Evolutionary conservation across 1,140 invertebrate genomes (phyloP), one percentile per base, ranked within the genome.

Genomic region (Pogonomyrmex barbatus): DNA sequence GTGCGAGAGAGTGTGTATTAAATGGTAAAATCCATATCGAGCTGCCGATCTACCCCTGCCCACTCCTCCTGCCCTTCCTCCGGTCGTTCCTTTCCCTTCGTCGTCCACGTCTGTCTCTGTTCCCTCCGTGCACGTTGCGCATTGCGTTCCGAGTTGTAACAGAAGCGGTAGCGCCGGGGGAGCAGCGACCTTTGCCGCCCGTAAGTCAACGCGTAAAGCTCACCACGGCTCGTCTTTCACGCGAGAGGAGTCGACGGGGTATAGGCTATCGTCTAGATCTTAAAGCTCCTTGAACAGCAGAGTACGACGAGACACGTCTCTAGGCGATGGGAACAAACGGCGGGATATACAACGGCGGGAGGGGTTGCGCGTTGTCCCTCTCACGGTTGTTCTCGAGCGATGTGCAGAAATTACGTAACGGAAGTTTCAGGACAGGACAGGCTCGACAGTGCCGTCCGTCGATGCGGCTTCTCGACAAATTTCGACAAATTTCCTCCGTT

Each of bases 1-100:
- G 87, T 78, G 50, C 77, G 65, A 68, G 71, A 30, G 71, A 68
- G 75, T 67, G 78, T 83, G 70, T 85, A 91, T 90, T 88, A 85
- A 90, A 90, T 86, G 62, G 76, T 85, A 84, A 88, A 91, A 89
- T 86, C 90, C 62, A 85, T 87, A 86, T 86, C 85, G 67, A 65
- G 60, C 71, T 58, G n/a, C 54, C 36, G 58, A 36, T 62, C 54
- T 63, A 47, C 71, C 36, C 36, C 42, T 33, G 71, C 17, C 47
- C 56, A n/a, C 52, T n/a, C 45, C 39, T n/a, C 33, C 52, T n/a
- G n/a, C n/a, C 24, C 24, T 24, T 24, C 24, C 24, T 24, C 24
- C 24, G 24, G 24, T 24, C 45, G 6, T 33, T 24, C 17, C 12
- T n/a, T 36, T 67, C 30, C 62, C 73, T 50, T 47, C 42, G 42